Conservation (phyloP, 2,888 invertebrate species). For the Antheraea assamensis region DNA sequence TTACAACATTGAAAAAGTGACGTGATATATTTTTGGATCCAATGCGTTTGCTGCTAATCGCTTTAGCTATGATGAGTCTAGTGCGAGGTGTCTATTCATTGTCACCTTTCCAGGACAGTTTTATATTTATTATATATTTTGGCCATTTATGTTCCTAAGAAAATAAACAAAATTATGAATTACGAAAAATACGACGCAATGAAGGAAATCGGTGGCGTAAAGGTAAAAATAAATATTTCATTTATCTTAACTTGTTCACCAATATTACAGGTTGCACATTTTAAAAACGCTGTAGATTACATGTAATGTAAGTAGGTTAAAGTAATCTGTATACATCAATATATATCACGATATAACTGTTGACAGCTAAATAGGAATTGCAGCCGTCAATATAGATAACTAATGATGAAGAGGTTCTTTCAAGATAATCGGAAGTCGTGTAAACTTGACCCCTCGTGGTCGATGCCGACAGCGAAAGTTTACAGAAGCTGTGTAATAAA, state of each 20-base stretch:
- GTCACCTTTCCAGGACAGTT: no score
- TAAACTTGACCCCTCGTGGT: slow-evolving; percentile 67
- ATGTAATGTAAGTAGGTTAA: slow-evolving; percentile 6
- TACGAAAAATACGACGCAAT: background rate
- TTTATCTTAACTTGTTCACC: background rate
- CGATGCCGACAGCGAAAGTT: slow-evolving; percentile 65
- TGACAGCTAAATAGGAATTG: slow-evolving; percentile 21
- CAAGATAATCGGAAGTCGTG: slow-evolving; percentile 55
- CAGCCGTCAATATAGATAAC: slow-evolving; percentile 58
- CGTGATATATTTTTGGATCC: no score
- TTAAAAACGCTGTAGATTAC: background rate
- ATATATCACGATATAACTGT: slow-evolving; percentile 17
- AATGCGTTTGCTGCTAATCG: no score
- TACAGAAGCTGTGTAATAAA: slow-evolving; percentile 61
- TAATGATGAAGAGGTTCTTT: slow-evolving; percentile 60
- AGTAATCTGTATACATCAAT: slow-evolving; percentile 23
- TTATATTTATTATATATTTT: no score
- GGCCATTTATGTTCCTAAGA: background rate
- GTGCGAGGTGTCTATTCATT: no score
- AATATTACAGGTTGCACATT: background rate
- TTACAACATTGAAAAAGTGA: no score
- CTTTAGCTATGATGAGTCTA: no score
- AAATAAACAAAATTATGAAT: background rate
- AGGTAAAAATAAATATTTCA: background rate
- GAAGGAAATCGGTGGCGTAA: background rate